phyloP scores from a whole-genome alignment of 2,797 vertebrate species.

The Urophycis tenuis region DNA sequence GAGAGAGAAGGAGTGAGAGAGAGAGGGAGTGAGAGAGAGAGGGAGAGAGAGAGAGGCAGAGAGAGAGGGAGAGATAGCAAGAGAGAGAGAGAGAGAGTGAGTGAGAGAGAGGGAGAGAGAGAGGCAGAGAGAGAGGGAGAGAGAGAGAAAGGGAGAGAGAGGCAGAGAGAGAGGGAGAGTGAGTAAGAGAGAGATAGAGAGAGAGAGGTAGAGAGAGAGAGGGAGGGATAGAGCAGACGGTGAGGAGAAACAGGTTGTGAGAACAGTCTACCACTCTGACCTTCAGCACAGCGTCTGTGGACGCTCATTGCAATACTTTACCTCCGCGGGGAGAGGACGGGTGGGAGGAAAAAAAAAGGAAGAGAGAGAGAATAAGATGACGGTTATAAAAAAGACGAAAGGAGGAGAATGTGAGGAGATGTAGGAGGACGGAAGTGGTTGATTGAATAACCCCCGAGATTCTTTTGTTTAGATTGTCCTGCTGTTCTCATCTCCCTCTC shows the following conservation, averaged over 20 bases:
- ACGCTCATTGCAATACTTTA: slow-evolving; percentile 67
- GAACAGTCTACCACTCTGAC: slow-evolving; percentile 69
- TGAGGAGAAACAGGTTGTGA: slow-evolving; percentile 66
- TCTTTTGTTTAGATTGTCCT: slow-evolving; percentile 69
- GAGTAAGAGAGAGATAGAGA: too few species aligned
- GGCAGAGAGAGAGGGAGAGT: neutral
- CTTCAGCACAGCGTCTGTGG: slow-evolving; percentile 64
- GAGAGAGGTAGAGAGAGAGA: neutral
- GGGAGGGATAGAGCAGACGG: slow-evolving; percentile 24
- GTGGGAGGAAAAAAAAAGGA: slow-evolving; percentile 29
- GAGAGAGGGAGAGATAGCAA: neutral
- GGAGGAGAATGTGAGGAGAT: slow-evolving; percentile 53
- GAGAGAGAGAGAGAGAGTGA: neutral
- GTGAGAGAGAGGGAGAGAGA: too few species aligned
- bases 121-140: neutral
- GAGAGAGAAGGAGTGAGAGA: neutral
- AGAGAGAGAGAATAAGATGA: slow-evolving; percentile 55
- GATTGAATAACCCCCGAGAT: slow-evolving; percentile 64
- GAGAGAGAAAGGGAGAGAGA: neutral
- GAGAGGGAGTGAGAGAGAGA: neutral
- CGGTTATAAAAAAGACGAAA: slow-evolving; percentile 57
- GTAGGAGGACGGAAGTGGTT: slow-evolving; percentile 72
- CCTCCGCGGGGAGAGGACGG: slow-evolving; percentile 50
- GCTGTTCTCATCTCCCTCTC: slow-evolving; percentile 26
- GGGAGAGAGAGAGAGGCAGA: neutral